These are phyloP conservation scores for Ditula angustiorana DNA, from an alignment of 2,888 invertebrate genomes.

Conservation along the genomic window DNA sequence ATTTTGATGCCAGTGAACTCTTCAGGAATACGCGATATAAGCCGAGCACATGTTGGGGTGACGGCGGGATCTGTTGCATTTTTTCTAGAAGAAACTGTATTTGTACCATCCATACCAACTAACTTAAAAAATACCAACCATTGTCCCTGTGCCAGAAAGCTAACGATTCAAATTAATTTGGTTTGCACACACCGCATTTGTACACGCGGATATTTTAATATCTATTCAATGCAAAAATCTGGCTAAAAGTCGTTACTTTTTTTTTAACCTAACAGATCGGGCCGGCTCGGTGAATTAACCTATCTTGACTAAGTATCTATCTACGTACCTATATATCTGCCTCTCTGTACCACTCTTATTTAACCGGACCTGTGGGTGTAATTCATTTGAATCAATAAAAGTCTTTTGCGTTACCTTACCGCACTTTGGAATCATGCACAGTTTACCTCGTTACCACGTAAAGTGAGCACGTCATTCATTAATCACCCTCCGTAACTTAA, in stretches of 20 bases:
- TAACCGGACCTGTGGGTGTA: neutral
- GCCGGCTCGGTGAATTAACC: too few species aligned
- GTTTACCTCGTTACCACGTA: constrained; percentile 28
- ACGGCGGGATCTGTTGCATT: neutral
- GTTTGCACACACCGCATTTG: too few species aligned
- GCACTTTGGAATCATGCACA: neutral
- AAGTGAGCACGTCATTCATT: constrained; percentile 34
- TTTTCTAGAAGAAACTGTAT: neutral
- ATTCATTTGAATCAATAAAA: constrained; percentile 5
- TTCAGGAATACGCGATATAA: neutral
- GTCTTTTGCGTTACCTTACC: constrained; percentile 15
- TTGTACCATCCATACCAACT: too few species aligned
- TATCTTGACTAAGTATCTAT: neutral
- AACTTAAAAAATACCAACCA: too few species aligned
- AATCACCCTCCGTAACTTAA: constrained; percentile 40
- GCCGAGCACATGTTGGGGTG: neutral
- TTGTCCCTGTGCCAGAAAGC: too few species aligned
- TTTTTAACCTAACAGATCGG: too few species aligned
- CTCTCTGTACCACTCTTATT: neutral
- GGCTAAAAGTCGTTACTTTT: too few species aligned
- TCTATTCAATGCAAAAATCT: too few species aligned
- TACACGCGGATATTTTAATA: too few species aligned
- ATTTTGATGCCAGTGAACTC: neutral
- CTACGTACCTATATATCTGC: neutral
- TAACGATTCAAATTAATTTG: too few species aligned